A percentile compares a stretch with the other conserved stretches of the same genome.
Conservation (phyloP, 2,113 vertebrate species). For the Pionites leucogaster region DNA sequence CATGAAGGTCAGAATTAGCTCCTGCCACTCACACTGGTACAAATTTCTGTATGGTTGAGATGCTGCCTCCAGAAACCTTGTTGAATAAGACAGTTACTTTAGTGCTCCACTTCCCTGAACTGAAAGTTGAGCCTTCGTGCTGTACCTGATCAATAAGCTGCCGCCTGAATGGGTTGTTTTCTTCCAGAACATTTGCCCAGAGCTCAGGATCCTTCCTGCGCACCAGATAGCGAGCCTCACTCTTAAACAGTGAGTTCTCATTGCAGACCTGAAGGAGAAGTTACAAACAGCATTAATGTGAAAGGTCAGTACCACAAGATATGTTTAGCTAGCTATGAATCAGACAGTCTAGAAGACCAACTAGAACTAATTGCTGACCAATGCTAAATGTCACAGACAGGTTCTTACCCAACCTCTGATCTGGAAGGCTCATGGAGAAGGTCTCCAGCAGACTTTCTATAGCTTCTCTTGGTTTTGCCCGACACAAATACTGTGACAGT, state of each 20-base stretch:
- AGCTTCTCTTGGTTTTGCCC: conserved; percentile 44
- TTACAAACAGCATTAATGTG: background rate
- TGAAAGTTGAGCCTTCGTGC: background rate
- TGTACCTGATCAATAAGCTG: conserved; percentile 90
- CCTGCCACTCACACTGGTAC: background rate
- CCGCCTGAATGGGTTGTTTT: conserved; percentile 84
- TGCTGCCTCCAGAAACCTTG: background rate
- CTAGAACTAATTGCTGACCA: conserved; percentile 23
- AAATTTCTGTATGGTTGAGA: background rate
- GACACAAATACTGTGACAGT: conserved; percentile 23
- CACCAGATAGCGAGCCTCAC: conserved; percentile 89
- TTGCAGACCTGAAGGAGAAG: conserved; percentile 86
- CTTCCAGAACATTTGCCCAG: conserved; percentile 88
- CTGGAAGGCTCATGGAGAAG: conserved; percentile 24
- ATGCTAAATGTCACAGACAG: background rate
- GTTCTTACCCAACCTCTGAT: conserved; percentile 52
- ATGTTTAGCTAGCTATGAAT: background rate
- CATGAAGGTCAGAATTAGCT: background rate
- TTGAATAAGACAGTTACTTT: background rate
- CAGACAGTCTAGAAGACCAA: conserved; percentile 17
- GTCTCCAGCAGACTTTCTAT: conserved; percentile 38
- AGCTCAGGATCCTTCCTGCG: conserved; percentile 90
- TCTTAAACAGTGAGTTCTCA: conserved; percentile 93
- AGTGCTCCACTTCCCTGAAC: background rate
- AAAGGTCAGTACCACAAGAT: background rate